Base-by-base conservation (phyloP, 2,797 vertebrate genomes). In the Champsocephalus gunnari region DNA sequence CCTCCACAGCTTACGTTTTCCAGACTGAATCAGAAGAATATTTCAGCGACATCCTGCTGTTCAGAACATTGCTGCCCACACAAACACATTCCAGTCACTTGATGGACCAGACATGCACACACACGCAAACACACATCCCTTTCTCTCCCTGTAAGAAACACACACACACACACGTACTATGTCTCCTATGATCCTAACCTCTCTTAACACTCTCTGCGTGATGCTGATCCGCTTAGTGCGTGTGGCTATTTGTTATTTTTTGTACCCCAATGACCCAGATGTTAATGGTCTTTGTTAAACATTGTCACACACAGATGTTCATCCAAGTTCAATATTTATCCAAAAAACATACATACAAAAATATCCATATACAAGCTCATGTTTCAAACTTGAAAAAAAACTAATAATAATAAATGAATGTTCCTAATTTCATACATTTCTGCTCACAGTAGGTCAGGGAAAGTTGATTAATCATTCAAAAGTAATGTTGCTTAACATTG, bases 11-110 rank as follows among this genome's bases (percentile, higher is more conserved):
- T 61, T 75, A 16, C 0, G 19, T 12, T 66, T 75, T 53, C 83
- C 74, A 71, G 73, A 76, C 72, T 28, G 56, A 86, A 83, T 83
- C 58, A 65, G 71, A 77, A 66, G 75, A 86, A 88, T 74, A 85
- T 81, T 82, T 90, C 78, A 61, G 71, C 3, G 79, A 53, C 34
- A 21, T 68, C 88, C 84, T 51, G 89, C 88, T 92, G 90, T 63
- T 90, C 75, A 34, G 77, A 78, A 69, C 83, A 75, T 75, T 76
- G 74, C 87, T 85, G 85, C 86, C 82, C 87, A 82, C 83, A 80
- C 76, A 86, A 87, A 91, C 88, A 91, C 93, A 94, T 94, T 93
- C 92, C 92, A 88, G 72, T 89, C 85, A 88, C 79, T 84, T 88
- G 87, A 88, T 89, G 82, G 88, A 90, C 77, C 90, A 87, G 81